Evolutionary conservation across 2,797 vertebrate genomes (phyloP), one percentile per base, ranked within the genome.

Genomic region (Neostethus bicornis): DNA sequence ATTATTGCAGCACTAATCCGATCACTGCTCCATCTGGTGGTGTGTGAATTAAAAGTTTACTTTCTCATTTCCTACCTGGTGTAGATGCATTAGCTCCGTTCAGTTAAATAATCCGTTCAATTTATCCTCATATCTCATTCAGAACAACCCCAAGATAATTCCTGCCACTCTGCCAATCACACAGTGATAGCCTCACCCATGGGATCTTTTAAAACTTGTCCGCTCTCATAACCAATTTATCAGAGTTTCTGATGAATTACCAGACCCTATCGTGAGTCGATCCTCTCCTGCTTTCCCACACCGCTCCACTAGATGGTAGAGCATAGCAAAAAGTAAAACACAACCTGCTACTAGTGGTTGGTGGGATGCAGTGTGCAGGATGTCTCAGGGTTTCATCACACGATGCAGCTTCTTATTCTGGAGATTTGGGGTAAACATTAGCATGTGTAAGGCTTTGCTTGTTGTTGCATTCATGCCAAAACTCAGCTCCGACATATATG

Each of bases 271-370:
- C 35, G 37, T 38, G 12, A 38, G 38, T 48, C 48, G 42, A 50
- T 10, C 23, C 39, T 63, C 24, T 24, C 44, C 1, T 87, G 85
- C 80, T 84, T 19, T 89, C 79, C 88, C 79, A 1, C 2, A 51
- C 14, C 46, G 35, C 50, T 84, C 88, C 91, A 92, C 90, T 90
- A 92, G 91, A 90, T 92, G 91, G 91, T 77, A 80, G 2, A 83
- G 46, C 65, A 75, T 79, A 81, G 83, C 84, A 80, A 80, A 44
- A 75, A 88, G 85, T 79, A 77, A 71, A 75, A 39, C 25, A n/a
- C 59, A 2, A 11, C 41, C 54, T 38, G 45, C 26, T 37, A 12
- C 19, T 38, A 39, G 41, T 20, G 21, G 38, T 51, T 45, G 48
- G 26, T 3, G 21, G 20, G 37, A 4, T 17, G 31, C 24, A 10